These are phyloP conservation scores for Poecilia velifera DNA, from an alignment of 2,797 vertebrate genomes.

Conservation along the genomic window DNA sequence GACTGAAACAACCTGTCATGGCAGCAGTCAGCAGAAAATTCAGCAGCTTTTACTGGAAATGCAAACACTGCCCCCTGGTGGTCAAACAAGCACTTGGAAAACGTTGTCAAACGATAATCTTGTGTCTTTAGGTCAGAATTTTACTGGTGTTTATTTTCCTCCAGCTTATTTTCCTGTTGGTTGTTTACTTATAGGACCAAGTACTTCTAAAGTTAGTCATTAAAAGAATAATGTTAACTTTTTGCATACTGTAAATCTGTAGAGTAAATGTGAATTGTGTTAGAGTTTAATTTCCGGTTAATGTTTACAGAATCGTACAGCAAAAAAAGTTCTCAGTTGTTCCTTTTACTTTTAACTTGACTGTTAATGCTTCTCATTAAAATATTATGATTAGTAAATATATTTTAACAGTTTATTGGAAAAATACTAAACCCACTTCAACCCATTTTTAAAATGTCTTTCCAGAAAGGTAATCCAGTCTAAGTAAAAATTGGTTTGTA, in stretches of 20 bases:
- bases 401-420: not conserved
- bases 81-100: constrained; percentile 38
- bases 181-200: not conserved
- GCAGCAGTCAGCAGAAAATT: constrained; percentile 31
- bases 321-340: not conserved
- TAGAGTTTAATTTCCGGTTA: not conserved
- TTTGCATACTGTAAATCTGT: not conserved
- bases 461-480: constrained; percentile 64
- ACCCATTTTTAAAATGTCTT: constrained; percentile 37
- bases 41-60: constrained; percentile 8
- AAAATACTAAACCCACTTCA: constrained; percentile 1
- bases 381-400: not conserved
- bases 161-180: not conserved
- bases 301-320: not conserved
- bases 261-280: not conserved
- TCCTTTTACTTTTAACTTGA: not conserved
- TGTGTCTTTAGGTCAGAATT: not conserved
- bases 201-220: not conserved
- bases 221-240: not conserved
- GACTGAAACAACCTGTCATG: constrained; percentile 42
- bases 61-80: constrained; percentile 63
- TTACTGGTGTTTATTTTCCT: not conserved
- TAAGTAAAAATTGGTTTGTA: constrained; percentile 26
- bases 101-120: not conserved
- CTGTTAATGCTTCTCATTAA: not conserved